Base-by-base conservation (phyloP, 2,888 invertebrate genomes). In the Cyrtodaria siliqua region DNA sequence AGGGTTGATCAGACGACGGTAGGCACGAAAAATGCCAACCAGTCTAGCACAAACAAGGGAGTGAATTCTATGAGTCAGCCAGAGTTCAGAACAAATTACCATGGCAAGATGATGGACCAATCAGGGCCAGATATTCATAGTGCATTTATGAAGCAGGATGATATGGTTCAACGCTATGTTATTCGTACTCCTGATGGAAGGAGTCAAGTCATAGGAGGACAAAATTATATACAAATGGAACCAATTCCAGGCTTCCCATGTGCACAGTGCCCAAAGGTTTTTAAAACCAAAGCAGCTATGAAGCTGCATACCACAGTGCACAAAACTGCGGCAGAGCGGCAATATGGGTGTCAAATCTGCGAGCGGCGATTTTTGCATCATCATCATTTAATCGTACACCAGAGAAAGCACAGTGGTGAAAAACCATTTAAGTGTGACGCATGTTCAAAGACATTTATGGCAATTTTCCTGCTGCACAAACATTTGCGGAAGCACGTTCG, bases 391-490 rank as follows among this genome's bases (percentile, higher is more conserved):
- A 70, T 80, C 9, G 80, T 80, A 26, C 80, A 80, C 49, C 80
- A 80, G 27, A 16, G 80, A 52, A 80, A 80, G 66, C 80, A 80
- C 42, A 77, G 73, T 53, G 80, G 80, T 9, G 80, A 80, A 44
- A 80, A 77, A 59, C 80, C 80, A 9, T 80, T 73, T 50, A 61
- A 66, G 50, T 80, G 80, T 68, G 63, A 67, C 44, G 80, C 80
- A 2, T 80, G 80, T 63, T 47, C 59, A 16, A 80, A 80, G 42
- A 63, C 80, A 20, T 80, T 80, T 38, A 80, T 80, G 80, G 80
- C 80, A 24, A 76, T 80, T 27, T 80, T 80, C 53, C 68, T 80
- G 24, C 71, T 80, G 4, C 80, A 80, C 57, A 80, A 80, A 74
- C 80, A 80, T 49, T 59, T 80, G 27, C 61, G 76, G 26, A 80